Base-by-base conservation (phyloP, 1,140 invertebrate species). In the Asobara japonica region DNA sequence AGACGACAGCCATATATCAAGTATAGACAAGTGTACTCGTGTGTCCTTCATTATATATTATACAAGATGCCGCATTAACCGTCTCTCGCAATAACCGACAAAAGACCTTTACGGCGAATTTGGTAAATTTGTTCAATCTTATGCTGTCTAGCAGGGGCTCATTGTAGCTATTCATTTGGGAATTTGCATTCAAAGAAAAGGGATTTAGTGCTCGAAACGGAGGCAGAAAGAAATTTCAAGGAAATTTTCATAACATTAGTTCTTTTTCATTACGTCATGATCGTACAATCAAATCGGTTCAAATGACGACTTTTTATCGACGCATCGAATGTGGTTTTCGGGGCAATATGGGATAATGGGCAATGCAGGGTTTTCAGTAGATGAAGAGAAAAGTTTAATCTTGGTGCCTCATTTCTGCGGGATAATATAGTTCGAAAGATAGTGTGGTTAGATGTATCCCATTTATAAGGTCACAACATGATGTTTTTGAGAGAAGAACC, bases 1-100 rank as follows among this genome's bases (percentile, higher is more conserved):
- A 74, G 74, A 69, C 41, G 60, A 74, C 70, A 48, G 38, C 74
- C 74, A 65, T 77, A 76, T 74, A 76, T 79, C 77, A 79, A 73
- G 65, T 79, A 79, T 79, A 77, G 77, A 79, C 77, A 77, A 72
- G 77, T 73, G 67, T n/a, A 41, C 25, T 65, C 30, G 25, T 62
- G 31, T 41, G 60, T 73, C 48, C 31, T 69, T 73, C 22, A 30
- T 60, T 48, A 25, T 25, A 38, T 56, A 65, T 62, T 33, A 65
- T 69, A 69, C 69, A n/a, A 25, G 61, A 65, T 20, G 60, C 65
- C 29, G 18, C 61, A 18, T 45, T n/a, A 56, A 20, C 8, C 61
- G 56, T 30, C 16, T 75, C 69, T 75, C 74, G 22, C 70, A 75
- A 75, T 72, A 33, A 75, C 70, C 74, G 74, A 75, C 74, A 72